Conservation (phyloP, 1,140 invertebrate species). For the Drosophila bipectinata region DNA sequence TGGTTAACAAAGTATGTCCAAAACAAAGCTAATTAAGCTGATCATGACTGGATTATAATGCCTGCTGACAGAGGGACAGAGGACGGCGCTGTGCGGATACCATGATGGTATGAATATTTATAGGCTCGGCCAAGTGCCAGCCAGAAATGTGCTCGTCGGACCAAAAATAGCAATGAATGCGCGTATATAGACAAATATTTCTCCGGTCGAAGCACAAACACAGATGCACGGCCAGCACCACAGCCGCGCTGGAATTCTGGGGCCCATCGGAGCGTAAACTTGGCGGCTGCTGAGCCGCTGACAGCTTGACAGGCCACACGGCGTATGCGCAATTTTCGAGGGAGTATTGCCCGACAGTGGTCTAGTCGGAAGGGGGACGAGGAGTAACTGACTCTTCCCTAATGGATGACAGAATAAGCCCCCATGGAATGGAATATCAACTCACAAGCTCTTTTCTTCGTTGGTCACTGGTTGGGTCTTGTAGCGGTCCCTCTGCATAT, state of each 20-base stretch:
- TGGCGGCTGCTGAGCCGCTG: conserved; percentile 38
- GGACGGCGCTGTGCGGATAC: conserved; percentile 1
- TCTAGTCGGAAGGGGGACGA: not conserved
- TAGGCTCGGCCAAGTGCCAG: conserved; percentile 56
- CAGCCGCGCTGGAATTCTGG: conserved; percentile 46
- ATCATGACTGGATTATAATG: conserved; percentile 39
- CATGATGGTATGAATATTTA: conserved; percentile 58
- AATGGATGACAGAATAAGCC: not conserved
- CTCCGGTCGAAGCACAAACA: conserved; percentile 13
- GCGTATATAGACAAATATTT: conserved; percentile 27
- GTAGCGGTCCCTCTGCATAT: conserved; percentile 85
- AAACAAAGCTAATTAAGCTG: conserved; percentile 33
- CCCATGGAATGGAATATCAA: conserved; percentile 1
- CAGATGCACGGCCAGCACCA: conserved; percentile 19
- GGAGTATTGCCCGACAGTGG: not conserved
- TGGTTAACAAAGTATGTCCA: conserved; percentile 27
- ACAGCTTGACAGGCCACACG: conserved; percentile 54
- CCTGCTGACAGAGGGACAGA: not conserved
- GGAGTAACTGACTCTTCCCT: not conserved
- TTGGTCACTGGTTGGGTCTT: conserved; percentile 89
- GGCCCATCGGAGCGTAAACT: conserved; percentile 50
- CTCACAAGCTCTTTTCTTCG: conserved; percentile 85
- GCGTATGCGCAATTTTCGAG: conserved; percentile 41
- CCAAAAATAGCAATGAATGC: conserved; percentile 52
- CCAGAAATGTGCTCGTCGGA: conserved; percentile 42